Evolutionary conservation across 2,797 vertebrate genomes (phyloP), one percentile per base, ranked within the genome.

Genomic region (Protosalanx chinensis): DNA sequence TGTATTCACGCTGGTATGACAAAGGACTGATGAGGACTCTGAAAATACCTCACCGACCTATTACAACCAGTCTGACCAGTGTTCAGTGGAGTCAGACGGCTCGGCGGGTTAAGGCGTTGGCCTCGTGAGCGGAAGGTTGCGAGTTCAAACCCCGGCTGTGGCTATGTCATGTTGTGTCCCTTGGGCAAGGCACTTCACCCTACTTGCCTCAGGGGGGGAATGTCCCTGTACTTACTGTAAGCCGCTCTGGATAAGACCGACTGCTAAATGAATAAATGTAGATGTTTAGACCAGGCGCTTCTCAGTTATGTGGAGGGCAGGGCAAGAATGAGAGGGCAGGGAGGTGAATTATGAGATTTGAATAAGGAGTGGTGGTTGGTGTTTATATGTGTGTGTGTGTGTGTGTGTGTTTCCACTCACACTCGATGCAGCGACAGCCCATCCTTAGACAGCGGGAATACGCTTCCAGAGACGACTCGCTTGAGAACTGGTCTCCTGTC

Each of bases 401-500:
- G 23, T 13, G 41, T 64, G 20, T 59, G 56, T 61, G 66, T 49
- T 64, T 77, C 72, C 72, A 95, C 97, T 90, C 83, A 99, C 98
- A 76, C 70, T 99, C 98, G 13, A 99, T 99, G 74, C 98, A 99
- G 85, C 98, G 96, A 81, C 98, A 99, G 72, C 98, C 98, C 97
- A 99, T 97, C 80, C 97, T 93, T 80, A 99, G 88, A 87, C 97
- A 99, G 82, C 98, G 96, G 10, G 97, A 95, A 0, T 99, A 99
- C 0, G 98, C 98, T 93, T 99, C 98, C 88, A 98, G 90, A 4
- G 97, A 98, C n/a, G 98, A 99, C 86, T 99, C 98, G 0, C 98
- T 99, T 77, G 96, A 98, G 90, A 99, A 97, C 92, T 99, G 98
- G 89, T 99, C 98, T 83, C 98, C 98, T 0, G 97, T 99, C 91